phyloP scores from a whole-genome alignment of 2,113 vertebrate species.

The Cryptotis parvus region DNA sequence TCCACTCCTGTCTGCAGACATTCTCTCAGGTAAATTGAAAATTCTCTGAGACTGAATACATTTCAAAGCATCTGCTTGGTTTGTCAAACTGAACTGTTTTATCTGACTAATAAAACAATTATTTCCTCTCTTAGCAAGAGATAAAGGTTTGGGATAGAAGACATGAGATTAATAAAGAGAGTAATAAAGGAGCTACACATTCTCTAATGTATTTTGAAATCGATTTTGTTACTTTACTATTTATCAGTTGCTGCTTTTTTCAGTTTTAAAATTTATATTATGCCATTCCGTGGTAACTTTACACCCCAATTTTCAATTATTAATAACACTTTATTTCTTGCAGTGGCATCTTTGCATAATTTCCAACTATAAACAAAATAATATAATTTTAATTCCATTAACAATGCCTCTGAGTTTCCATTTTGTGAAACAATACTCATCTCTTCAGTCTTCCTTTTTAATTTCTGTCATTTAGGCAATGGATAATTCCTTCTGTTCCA shows the following conservation, averaged over 20 bases:
- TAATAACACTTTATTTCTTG: neutral
- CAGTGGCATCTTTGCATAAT: neutral
- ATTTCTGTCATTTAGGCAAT: conserved; percentile 9
- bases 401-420: neutral
- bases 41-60: conserved; percentile 12
- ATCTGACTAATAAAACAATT: neutral
- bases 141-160: neutral
- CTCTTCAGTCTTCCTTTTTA: neutral
- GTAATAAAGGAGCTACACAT: neutral
- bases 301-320: neutral
- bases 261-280: neutral
- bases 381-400: conserved; percentile 6
- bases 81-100: conserved; percentile 25
- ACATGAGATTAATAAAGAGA: neutral
- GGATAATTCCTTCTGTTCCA: neutral
- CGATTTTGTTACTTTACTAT: neutral
- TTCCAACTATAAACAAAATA: neutral
- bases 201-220: neutral
- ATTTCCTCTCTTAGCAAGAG: neutral
- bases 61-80: neutral
- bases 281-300: neutral
- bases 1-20: neutral
- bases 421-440: neutral
- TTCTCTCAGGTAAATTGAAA: neutral
- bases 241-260: neutral